Evolutionary conservation across 1,140 invertebrate genomes (phyloP).

Genomic region (Thaumatotibia leucotreta): DNA sequence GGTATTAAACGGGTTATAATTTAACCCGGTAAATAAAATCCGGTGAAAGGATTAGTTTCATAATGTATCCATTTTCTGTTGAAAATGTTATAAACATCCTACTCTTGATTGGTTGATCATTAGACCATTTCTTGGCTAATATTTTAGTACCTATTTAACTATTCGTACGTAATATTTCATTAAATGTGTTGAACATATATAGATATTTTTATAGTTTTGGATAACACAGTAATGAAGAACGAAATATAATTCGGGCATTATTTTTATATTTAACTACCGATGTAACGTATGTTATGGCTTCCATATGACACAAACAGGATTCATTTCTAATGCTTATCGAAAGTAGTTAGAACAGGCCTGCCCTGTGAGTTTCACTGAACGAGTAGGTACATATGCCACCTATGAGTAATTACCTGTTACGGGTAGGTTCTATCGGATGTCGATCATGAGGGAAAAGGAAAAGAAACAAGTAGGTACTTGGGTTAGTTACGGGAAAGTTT

Average conservation of each 20-base stretch:
- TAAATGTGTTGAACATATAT: too few relatives aligned
- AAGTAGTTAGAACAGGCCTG: not conserved
- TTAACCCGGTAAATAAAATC: not conserved
- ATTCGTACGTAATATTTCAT: too few relatives aligned
- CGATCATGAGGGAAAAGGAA: not conserved
- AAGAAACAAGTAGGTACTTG: not conserved
- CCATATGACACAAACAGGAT: not conserved
- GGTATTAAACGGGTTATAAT: not conserved
- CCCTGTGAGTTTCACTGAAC: conserved; percentile 10
- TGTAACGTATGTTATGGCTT: not conserved
- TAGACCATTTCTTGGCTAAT: too few relatives aligned
- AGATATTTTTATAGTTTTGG: too few relatives aligned
- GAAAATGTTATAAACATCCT: too few relatives aligned
- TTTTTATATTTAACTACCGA: too few relatives aligned
- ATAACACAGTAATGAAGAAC: too few relatives aligned
- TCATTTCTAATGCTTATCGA: conserved; percentile 11
- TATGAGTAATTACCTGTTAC: not conserved
- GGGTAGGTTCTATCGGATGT: not conserved
- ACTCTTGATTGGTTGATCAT: too few relatives aligned
- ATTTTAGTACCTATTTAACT: too few relatives aligned
- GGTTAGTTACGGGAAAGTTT: not conserved
- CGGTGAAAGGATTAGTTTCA: not conserved
- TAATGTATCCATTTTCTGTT: too few relatives aligned
- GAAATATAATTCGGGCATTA: too few relatives aligned
- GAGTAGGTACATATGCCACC: conserved; percentile 1